These are phyloP conservation scores for Pasiphila rectangulata DNA, from an alignment of 2,888 invertebrate species.

Conservation along the genomic window DNA sequence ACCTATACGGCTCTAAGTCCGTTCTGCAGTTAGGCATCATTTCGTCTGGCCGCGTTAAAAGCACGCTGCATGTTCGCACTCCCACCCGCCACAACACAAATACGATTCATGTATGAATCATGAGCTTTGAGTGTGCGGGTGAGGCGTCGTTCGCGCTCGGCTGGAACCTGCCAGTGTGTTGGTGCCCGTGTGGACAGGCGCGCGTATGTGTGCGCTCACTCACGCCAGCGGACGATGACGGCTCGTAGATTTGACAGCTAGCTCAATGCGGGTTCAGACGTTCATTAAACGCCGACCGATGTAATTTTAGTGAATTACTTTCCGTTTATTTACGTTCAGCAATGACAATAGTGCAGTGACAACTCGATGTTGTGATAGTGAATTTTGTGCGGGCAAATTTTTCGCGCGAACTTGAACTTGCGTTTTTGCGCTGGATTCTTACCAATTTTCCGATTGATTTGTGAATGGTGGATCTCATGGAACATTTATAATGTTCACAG, in stretches of 20 bases:
- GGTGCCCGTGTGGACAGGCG: slow-evolving; percentile 66
- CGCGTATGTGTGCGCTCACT: slow-evolving; percentile 71
- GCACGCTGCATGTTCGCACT: slow-evolving; percentile 80
- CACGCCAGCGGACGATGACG: slow-evolving; percentile 81
- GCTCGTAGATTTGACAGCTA: slow-evolving; percentile 82
- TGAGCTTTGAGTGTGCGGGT: slow-evolving; percentile 58
- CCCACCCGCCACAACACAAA: slow-evolving; percentile 75
- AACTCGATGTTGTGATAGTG: slow-evolving; percentile 38
- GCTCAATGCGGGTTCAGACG: slow-evolving; percentile 81
- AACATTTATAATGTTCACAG: slow-evolving; percentile 72
- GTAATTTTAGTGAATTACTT: slow-evolving; percentile 73
- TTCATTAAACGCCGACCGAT: slow-evolving; percentile 75
- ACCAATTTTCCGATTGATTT: slow-evolving; percentile 62
- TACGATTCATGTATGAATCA: slow-evolving; percentile 71
- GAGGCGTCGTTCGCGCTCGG: slow-evolving; percentile 68
- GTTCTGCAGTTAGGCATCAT: slow-evolving; percentile 74
- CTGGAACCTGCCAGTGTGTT: slow-evolving; percentile 76
- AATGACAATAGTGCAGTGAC: slow-evolving; percentile 54
- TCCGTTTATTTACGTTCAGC: slow-evolving; percentile 61
- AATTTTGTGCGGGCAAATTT: slow-evolving; percentile 43
- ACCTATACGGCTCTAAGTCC: slow-evolving; percentile 65
- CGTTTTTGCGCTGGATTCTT: slow-evolving; percentile 41
- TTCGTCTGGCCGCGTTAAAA: slow-evolving; percentile 78
- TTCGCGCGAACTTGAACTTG: slow-evolving; percentile 71
- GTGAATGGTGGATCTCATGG: slow-evolving; percentile 64